These are phyloP conservation scores for Numenius arquata DNA, from an alignment of 2,113 vertebrate genomes.

Conservation along the genomic window DNA sequence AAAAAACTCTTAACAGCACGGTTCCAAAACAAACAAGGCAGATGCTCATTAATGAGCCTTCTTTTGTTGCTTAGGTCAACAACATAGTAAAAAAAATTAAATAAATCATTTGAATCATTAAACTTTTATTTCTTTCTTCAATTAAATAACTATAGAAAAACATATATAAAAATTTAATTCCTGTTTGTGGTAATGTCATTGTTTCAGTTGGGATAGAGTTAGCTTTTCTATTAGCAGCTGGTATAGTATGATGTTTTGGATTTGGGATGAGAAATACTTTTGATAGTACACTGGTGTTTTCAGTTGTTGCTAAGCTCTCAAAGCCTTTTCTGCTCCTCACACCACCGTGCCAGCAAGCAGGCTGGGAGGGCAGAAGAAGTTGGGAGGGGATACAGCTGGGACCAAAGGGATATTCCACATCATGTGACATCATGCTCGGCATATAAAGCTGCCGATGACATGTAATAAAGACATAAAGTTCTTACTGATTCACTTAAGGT, in stretches of 20 bases:
- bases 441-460: background rate
- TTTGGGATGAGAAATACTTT: background rate
- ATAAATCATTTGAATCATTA: background rate
- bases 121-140: background rate
- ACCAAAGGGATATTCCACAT: background rate
- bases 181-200: background rate
- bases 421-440: background rate
- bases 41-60: background rate
- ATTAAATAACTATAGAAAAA: background rate
- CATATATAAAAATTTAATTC: background rate
- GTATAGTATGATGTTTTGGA: background rate
- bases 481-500: background rate
- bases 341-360: background rate
- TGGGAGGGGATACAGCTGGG: background rate
- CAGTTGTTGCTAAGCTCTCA: background rate
- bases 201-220: background rate
- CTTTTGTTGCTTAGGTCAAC: background rate
- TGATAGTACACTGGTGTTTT: background rate
- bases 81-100: background rate
- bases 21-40: background rate
- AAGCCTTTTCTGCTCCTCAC: background rate
- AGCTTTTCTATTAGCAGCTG: background rate
- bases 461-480: background rate
- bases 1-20: background rate
- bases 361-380: background rate